Conservation (phyloP, 2,797 vertebrate genomes). For the Muraenolepis orangiensis region DNA sequence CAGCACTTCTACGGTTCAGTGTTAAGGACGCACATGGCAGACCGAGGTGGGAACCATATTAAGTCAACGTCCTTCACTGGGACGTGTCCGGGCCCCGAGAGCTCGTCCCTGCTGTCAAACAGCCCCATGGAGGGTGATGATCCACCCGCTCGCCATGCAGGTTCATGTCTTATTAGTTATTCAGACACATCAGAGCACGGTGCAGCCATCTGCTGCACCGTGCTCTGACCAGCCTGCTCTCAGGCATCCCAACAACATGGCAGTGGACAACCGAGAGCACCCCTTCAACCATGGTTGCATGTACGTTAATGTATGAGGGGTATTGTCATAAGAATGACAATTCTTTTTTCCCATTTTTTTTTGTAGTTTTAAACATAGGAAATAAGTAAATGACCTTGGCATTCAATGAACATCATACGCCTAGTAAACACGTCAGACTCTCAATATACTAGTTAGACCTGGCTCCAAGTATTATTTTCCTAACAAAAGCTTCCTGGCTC, state of each 20-base stretch:
- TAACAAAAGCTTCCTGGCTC: background rate
- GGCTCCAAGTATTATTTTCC: background rate
- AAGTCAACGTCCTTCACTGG: background rate
- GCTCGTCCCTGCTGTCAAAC: conserved; percentile 72
- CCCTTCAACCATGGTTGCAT: background rate
- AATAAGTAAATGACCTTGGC: too few relatives aligned
- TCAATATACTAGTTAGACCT: background rate
- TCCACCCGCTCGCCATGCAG: conserved; percentile 88
- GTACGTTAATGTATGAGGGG: background rate
- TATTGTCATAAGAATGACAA: background rate
- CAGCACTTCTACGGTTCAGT: conserved; percentile 18
- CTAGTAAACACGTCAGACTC: background rate
- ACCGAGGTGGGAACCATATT: conserved; percentile 25
- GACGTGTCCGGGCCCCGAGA: background rate
- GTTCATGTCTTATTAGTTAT: conserved; percentile 92
- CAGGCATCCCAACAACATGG: conserved; percentile 60
- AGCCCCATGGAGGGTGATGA: conserved; percentile 90
- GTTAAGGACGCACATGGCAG: conserved; percentile 29
- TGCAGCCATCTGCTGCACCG: conserved; percentile 91
- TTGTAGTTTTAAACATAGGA: too few relatives aligned
- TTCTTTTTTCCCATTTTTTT: too few relatives aligned
- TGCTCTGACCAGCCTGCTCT: conserved; percentile 77
- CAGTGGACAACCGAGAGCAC: conserved; percentile 42
- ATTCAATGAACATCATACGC: too few relatives aligned
- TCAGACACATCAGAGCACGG: conserved; percentile 90